phyloP scores from a whole-genome alignment of 2,113 vertebrate species.

The Sinocyclocheilus anophthalmus region DNA sequence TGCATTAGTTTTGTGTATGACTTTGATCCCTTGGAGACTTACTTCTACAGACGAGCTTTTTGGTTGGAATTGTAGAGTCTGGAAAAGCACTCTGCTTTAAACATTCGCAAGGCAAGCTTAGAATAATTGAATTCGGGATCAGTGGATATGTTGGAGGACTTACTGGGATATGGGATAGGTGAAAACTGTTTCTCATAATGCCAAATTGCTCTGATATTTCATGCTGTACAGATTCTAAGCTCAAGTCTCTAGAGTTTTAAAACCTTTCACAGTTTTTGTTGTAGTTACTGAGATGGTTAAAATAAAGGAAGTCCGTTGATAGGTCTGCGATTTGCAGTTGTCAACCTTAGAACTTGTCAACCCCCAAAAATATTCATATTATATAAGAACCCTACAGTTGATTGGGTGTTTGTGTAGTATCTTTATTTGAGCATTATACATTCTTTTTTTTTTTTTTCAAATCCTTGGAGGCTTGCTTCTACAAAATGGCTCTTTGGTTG shows the following conservation, averaged over 20 bases:
- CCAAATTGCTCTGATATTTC: not conserved
- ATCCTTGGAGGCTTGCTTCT: not conserved
- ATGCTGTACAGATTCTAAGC: not conserved
- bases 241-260: not conserved
- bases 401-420: not conserved
- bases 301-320: not conserved
- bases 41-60: not conserved
- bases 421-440: not conserved
- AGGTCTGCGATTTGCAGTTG: not conserved
- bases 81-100: not conserved
- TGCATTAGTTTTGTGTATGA: not conserved
- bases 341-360: not conserved
- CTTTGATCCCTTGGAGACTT: not conserved
- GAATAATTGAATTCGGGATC: not conserved
- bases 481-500: not conserved
- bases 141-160: not conserved
- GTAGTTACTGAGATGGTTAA: not conserved
- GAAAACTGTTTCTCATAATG: not conserved
- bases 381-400: not conserved
- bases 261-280: not conserved
- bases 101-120: not conserved
- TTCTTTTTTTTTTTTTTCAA: not conserved
- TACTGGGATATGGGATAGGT: not conserved
- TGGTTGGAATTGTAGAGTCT: not conserved
- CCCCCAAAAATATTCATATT: not conserved